Percentiles rank a stretch among this genome's conserved stretches.
Conservation (phyloP, 2,888 invertebrate genomes). For the Laothoe populi region DNA sequence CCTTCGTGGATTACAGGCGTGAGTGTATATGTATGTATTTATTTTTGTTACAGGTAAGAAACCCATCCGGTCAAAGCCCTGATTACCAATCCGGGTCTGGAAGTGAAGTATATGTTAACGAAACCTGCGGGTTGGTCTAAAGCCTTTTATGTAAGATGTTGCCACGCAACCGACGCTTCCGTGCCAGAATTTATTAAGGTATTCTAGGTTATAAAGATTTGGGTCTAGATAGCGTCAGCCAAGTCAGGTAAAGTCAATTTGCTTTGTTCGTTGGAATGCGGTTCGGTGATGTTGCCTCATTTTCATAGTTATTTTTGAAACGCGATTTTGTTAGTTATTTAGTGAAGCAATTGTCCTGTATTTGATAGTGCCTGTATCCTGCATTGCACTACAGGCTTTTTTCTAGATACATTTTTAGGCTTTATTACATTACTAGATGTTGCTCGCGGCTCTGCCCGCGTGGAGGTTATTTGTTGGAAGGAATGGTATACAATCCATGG, state of each 20-base stretch:
- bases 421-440: too few relatives aligned
- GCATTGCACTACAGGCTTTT: too few relatives aligned
- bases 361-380: too few relatives aligned
- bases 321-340: not conserved
- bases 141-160: slow-evolving; percentile 12
- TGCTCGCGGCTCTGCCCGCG: too few relatives aligned
- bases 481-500: too few relatives aligned
- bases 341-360: too few relatives aligned
- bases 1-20: too few relatives aligned
- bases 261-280: not conserved
- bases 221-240: slow-evolving; percentile 6
- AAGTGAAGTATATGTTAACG: not conserved
- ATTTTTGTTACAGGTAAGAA: slow-evolving; percentile 16
- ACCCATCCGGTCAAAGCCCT: not conserved
- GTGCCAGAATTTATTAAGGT: slow-evolving; percentile 1
- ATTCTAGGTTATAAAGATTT: slow-evolving; percentile 11
- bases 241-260: slow-evolving; percentile 12
- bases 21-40: too few relatives aligned
- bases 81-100: not conserved
- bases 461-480: too few relatives aligned
- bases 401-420: too few relatives aligned
- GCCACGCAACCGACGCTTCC: not conserved
- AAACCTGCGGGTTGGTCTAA: not conserved
- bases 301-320: not conserved
- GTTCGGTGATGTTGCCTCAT: not conserved